Evolutionary conservation across 2,888 invertebrate species (phyloP).

Genomic region (Lymantria dispar): DNA sequence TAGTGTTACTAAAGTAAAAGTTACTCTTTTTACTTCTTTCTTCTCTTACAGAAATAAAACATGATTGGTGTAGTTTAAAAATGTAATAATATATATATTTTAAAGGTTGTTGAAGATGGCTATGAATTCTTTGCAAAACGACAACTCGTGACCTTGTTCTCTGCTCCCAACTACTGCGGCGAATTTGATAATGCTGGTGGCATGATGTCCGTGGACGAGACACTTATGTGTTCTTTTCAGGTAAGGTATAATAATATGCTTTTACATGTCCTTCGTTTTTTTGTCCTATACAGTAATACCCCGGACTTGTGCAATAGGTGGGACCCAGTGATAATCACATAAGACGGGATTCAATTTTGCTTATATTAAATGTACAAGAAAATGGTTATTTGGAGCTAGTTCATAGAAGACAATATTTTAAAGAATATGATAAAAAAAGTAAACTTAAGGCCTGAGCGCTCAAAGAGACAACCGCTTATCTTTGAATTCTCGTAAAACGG

Average conservation of each 20-base stretch:
- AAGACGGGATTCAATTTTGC: no score
- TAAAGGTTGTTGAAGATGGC: slow-evolving; percentile 98
- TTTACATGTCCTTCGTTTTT: neutral
- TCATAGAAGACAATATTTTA: no score
- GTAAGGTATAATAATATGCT: slow-evolving; percentile 67
- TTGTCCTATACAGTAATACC: neutral
- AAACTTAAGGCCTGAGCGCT: no score
- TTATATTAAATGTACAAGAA: no score
- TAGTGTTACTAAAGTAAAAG: no score
- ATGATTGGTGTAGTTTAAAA: neutral
- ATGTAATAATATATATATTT: slow-evolving; percentile 13
- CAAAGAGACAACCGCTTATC: no score
- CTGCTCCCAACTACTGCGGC: slow-evolving; percentile 99
- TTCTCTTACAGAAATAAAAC: neutral
- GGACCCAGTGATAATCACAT: no score
- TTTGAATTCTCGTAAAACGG: no score
- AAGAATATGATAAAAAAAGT: no score
- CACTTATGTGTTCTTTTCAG: slow-evolving; percentile 99
- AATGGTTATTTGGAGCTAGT: no score
- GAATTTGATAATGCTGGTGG: slow-evolving; percentile 99
- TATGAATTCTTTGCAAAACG: slow-evolving; percentile 99
- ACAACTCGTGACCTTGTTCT: slow-evolving; percentile 98
- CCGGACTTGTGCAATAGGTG: no score
- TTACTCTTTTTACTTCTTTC: no score
- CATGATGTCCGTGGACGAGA: slow-evolving; percentile 99